Evolutionary conservation across 2,888 invertebrate species (phyloP).

Genomic region (Campopleginae sp.): DNA sequence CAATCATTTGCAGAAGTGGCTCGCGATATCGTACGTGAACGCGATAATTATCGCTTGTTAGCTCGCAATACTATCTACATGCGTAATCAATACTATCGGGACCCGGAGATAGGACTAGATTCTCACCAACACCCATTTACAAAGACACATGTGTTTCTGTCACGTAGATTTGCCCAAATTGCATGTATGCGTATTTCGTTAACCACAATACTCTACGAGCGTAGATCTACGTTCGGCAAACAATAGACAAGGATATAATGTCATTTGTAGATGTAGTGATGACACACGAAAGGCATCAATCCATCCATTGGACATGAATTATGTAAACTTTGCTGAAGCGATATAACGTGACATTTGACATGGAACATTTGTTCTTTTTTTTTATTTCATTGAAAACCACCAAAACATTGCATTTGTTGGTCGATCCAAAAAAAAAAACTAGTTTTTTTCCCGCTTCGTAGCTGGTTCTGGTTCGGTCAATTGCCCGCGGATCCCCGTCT

Average conservation of each 20-base stretch:
- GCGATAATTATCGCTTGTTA: conserved; percentile 80
- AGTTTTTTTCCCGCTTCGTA: background rate
- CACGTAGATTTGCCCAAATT: conserved; percentile 3
- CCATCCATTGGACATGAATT: background rate
- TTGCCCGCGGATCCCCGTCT: background rate
- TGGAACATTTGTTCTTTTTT: background rate
- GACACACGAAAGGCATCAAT: conserved; percentile 19
- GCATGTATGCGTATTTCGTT: conserved; percentile 30
- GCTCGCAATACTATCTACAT: conserved; percentile 77
- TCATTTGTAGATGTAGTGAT: conserved; percentile 1
- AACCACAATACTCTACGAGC: conserved; percentile 37
- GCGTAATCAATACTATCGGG: conserved; percentile 77
- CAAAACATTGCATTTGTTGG: background rate
- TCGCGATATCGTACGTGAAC: conserved; percentile 71
- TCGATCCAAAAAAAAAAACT: background rate
- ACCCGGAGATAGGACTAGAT: conserved; percentile 11
- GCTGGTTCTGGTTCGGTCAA: background rate
- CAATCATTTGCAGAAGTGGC: conserved; percentile 75
- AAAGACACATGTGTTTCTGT: conserved; percentile 8
- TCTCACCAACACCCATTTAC: background rate
- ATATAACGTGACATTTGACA: background rate
- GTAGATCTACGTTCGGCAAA: background rate
- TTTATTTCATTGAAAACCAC: background rate
- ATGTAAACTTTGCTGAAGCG: background rate
- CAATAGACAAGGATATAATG: background rate